Conservation (phyloP, 2,797 vertebrate species). For the Pipistrellus pygmaeus region DNA sequence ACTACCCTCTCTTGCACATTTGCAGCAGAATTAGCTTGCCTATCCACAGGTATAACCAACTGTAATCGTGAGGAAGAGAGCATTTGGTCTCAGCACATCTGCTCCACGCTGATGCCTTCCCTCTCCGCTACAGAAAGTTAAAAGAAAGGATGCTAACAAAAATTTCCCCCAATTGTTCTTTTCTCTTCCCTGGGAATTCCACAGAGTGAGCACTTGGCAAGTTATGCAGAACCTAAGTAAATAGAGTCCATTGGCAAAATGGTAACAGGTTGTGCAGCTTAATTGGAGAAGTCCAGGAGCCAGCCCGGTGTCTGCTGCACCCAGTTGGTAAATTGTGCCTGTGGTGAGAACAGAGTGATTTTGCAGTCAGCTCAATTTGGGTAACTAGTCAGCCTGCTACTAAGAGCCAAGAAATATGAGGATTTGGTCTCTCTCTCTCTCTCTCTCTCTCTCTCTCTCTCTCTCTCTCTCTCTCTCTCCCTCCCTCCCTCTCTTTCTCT, state of each 20-base stretch:
- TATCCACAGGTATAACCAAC: constrained; percentile 88
- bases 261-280: constrained; percentile 77
- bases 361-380: constrained; percentile 80
- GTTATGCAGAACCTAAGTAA: constrained; percentile 76
- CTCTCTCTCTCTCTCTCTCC: too few relatives aligned
- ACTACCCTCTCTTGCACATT: constrained; percentile 85
- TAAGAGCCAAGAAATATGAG: constrained; percentile 79
- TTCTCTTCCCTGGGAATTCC: constrained; percentile 81
- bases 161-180: constrained; percentile 83
- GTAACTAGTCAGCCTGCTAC: constrained; percentile 80
- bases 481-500: too few relatives aligned
- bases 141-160: constrained; percentile 83
- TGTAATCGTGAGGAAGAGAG: constrained; percentile 87
- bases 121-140: constrained; percentile 80
- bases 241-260: constrained; percentile 80
- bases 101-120: constrained; percentile 81
- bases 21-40: constrained; percentile 85
- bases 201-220: constrained; percentile 73
- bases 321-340: constrained; percentile 80
- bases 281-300: constrained; percentile 83
- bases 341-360: constrained; percentile 78
- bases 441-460: too few relatives aligned
- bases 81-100: constrained; percentile 89
- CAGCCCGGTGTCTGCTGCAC: constrained; percentile 76
- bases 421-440: constrained; percentile 39